Conservation (phyloP, 2,888 invertebrate genomes). For the Kryphioiulus occultus region DNA sequence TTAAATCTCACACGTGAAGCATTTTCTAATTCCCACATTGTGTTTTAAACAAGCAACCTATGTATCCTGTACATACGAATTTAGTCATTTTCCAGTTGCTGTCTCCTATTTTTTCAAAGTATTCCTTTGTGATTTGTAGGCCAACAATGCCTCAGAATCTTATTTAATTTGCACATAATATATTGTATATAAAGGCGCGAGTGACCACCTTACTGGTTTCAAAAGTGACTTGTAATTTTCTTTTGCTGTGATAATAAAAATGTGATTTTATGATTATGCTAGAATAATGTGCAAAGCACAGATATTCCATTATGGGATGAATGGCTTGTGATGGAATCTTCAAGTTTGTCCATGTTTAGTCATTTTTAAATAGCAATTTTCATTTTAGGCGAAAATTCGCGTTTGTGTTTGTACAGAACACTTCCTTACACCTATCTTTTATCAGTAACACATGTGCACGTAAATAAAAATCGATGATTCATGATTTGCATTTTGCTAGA, state of each 20-base stretch:
- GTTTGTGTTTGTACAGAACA: not conserved
- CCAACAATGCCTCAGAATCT: not conserved
- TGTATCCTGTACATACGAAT: not conserved
- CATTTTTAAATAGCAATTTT: too few relatives aligned
- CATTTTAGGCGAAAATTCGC: too few relatives aligned
- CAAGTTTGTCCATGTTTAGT: too few relatives aligned
- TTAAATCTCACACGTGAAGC: not conserved
- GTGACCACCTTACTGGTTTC: not conserved
- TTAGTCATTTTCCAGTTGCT: not conserved
- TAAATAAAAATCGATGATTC: not conserved
- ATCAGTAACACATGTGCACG: not conserved
- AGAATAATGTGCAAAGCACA: too few relatives aligned
- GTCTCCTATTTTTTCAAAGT: not conserved
- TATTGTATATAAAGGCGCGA: not conserved
- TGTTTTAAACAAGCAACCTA: not conserved
- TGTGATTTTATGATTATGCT: constrained; percentile 15
- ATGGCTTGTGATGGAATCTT: too few relatives aligned
- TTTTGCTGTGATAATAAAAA: constrained; percentile 35
- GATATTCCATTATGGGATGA: too few relatives aligned
- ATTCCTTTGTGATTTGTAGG: not conserved
- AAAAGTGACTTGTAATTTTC: not conserved
- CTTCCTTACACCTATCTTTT: not conserved
- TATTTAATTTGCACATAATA: constrained; percentile 10
- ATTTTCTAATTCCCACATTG: not conserved
- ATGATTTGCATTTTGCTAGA: not conserved